Conservation (phyloP, 2,888 invertebrate species). For the Globia sparganii region DNA sequence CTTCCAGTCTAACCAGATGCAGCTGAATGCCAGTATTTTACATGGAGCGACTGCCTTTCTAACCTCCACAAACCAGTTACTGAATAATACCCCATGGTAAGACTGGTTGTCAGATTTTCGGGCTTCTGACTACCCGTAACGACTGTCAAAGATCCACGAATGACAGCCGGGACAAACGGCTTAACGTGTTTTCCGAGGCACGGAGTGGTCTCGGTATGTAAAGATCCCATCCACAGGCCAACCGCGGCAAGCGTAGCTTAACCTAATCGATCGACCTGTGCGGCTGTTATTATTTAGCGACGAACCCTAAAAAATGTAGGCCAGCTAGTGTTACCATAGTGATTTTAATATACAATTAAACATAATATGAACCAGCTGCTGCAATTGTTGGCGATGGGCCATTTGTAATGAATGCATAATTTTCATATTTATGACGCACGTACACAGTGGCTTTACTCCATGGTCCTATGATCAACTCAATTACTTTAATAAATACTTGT, state of each 20-base stretch:
- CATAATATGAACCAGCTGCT: slow-evolving; percentile 17
- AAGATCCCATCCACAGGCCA: not conserved
- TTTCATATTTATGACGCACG: slow-evolving; percentile 37
- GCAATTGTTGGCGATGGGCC: slow-evolving; percentile 26
- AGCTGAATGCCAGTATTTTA: too few species aligned
- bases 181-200: not conserved
- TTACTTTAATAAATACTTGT: not conserved
- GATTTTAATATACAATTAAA: slow-evolving; percentile 25
- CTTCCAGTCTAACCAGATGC: too few species aligned
- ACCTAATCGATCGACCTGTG: not conserved
- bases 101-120: not conserved
- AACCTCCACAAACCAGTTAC: not conserved
- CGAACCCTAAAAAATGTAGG: not conserved
- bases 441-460: slow-evolving; percentile 4
- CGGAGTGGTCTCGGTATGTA: not conserved
- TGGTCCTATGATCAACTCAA: not conserved
- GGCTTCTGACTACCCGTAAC: too few species aligned
- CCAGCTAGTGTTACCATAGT: not conserved
- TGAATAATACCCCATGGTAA: not conserved
- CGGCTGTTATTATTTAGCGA: not conserved
- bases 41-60: not conserved
- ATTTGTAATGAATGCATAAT: slow-evolving; percentile 40
- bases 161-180: too few species aligned
- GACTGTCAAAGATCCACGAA: too few species aligned
- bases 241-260: not conserved